Evolutionary conservation across 2,888 invertebrate genomes (phyloP).

Genomic region (Hypercompe scribonia): DNA sequence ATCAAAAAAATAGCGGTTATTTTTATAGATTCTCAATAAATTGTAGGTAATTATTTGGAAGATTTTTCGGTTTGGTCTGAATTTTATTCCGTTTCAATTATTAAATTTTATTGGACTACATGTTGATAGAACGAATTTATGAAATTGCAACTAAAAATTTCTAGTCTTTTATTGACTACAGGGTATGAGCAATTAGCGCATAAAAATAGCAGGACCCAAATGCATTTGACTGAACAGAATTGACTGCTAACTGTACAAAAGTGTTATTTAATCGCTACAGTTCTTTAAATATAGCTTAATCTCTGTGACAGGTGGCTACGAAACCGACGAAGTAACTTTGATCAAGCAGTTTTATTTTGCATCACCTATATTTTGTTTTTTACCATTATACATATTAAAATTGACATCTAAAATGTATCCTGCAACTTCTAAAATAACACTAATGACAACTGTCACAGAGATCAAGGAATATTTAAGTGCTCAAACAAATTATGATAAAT

Average conservation of each 20-base stretch:
- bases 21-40: neutral
- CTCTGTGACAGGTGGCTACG: too few relatives aligned
- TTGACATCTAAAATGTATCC: too few relatives aligned
- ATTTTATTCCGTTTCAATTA: neutral
- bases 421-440: too few relatives aligned
- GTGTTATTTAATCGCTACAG: too few relatives aligned
- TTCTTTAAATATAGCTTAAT: too few relatives aligned
- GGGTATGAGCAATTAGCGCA: neutral
- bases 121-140: neutral
- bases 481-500: neutral
- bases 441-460: too few relatives aligned
- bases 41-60: neutral
- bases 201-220: neutral
- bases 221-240: neutral
- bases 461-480: too few relatives aligned
- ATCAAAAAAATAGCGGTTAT: neutral
- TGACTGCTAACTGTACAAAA: neutral
- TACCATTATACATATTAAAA: too few relatives aligned
- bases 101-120: neutral
- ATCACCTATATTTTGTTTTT: too few relatives aligned
- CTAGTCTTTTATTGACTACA: neutral
- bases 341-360: too few relatives aligned
- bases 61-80: neutral
- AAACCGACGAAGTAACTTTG: too few relatives aligned
- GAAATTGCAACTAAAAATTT: neutral